Base-by-base conservation (phyloP, 2,888 invertebrate species). In the Drosophila melanosoma region DNA sequence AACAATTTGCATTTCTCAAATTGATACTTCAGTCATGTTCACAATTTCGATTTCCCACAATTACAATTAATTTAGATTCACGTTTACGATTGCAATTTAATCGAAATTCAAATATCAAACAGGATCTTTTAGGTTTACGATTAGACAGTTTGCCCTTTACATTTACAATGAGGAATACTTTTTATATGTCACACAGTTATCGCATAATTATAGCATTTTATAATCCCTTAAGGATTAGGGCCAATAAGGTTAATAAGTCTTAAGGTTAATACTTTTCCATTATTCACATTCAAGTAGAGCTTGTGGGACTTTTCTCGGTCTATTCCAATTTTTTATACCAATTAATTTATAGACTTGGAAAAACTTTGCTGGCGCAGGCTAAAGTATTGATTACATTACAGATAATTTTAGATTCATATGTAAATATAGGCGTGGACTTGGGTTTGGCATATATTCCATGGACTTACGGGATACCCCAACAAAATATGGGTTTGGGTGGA, bases 341-440 rank as follows among this genome's bases (percentile, higher is more conserved):
- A 20, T 8, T 40, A 69, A 54, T 29, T 54, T 33, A 73, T 54
- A 59, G 40, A 36, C 51, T 32, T 72, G 72, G 86, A 85, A 84
- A 82, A 87, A 89, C 80, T 87, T 89, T 83, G 72, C 67, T 89
- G 83, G 89, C 89, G 82, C 76, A 63, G 81, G 79, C 69, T 84
- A 69, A 74, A 63, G 64, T 54, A 58, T 58, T 40, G 45, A 53
- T 48, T 53, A 36, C 36, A 11, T 36, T 54, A 57, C 42, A 56
- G 35, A 40, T 11, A 23, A 51, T 29, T 33, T 38, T 23, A 23
- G 35, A 54, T 45, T 26, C n/a, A 59, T 35, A 26, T 23, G 15
- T 35, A 52, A 26, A 64, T 33, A 53, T 40, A 23, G 48, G 69
- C 49, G 64, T 68, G 67, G 77, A 83, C 77, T 83, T 58, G 70